Evolutionary conservation across 1,140 invertebrate species (phyloP), one percentile per base, ranked within the genome.

Genomic region (Apis cerana): DNA sequence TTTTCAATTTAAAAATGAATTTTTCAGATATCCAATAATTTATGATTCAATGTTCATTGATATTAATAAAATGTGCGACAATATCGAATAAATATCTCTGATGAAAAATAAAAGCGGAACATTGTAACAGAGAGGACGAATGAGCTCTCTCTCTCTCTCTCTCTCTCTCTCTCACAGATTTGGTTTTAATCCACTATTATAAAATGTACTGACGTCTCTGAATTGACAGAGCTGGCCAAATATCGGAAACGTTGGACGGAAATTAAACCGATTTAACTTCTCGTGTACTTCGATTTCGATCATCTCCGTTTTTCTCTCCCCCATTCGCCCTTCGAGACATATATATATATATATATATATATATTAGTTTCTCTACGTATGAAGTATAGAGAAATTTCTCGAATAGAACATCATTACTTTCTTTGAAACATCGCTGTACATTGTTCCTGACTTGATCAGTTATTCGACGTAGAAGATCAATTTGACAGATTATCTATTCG

Each of bases 171-270:
- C 23, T 62, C 19, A 33, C 62, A 74, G 67, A 59, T 69, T 69
- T 65, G 70, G 80, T 85, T 90, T 89, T 90, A 90, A 89, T 89
- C 80, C 85, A 80, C 84, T 82, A 87, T 89, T 89, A 89, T 85
- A 82, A 88, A 90, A 85, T 88, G 78, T 76, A 85, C 80, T 68
- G 69, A 84, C 69, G 81, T 81, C 87, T 43, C 33, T 43, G 33
- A 43, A 43, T 43, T 83, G 89, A 90, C 84, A 83, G 76, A 79
- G 59, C 68, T n/a, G 75, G 75, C 58, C 76, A 86, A 77, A 86
- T 87, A 90, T 88, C 89, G 89, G 86, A 89, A 88, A 83, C 83
- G 86, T 58, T 81, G 83, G 86, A 88, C 89, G 89, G 89, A 90
- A 90, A 90, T 90, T 90, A 90, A 90, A 90, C 75, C 86, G 88